Evolutionary conservation across 2,113 vertebrate species (phyloP).

Genomic region (Lamprologus tigripictilis): DNA sequence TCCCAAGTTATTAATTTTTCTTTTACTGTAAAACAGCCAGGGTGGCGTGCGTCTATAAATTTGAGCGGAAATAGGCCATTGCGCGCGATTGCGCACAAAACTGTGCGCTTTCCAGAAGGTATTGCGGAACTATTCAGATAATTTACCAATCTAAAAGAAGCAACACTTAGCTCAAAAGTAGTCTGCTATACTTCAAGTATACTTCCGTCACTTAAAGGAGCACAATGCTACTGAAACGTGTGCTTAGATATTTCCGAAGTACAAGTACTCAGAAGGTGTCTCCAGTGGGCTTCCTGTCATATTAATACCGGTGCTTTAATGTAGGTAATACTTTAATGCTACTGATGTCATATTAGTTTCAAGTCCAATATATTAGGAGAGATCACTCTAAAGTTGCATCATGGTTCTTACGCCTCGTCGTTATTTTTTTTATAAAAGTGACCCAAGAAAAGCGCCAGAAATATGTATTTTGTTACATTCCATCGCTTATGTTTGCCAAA

Average conservation of each 20-base stretch:
- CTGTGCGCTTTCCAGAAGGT: neutral
- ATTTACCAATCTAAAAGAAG: neutral
- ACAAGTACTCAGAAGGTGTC: neutral
- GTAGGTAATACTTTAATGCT: neutral
- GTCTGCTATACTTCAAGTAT: neutral
- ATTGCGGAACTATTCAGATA: neutral
- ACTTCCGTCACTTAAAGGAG: neutral
- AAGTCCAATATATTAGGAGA: neutral
- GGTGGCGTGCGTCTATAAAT: neutral
- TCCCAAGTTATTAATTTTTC: neutral
- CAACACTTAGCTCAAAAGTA: neutral
- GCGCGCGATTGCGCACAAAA: neutral
- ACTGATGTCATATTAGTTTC: neutral
- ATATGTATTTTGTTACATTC: neutral
- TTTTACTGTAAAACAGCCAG: neutral
- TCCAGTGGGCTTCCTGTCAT: neutral
- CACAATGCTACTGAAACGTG: neutral
- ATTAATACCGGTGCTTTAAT: neutral
- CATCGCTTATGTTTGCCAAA: neutral
- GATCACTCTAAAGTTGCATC: neutral
- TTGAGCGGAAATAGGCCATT: slow-evolving; percentile 4
- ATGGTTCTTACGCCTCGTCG: neutral
- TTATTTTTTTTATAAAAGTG: neutral
- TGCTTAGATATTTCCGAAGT: neutral
- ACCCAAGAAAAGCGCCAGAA: neutral